Percentiles rank a stretch among this genome's conserved stretches.
Evolutionary conservation across 2,888 invertebrate species (phyloP).

Genomic region (Tenthredo notha): DNA sequence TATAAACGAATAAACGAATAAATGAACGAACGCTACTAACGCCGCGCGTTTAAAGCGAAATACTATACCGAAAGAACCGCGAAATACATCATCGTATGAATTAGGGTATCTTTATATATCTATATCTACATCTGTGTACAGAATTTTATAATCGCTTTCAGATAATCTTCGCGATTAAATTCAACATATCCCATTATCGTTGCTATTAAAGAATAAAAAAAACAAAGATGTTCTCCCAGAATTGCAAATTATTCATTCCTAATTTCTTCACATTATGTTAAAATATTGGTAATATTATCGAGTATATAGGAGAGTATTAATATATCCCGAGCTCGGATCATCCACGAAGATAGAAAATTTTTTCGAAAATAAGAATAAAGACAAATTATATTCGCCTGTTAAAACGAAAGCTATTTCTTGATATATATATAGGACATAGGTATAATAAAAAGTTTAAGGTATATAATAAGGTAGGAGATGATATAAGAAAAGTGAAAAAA

Average conservation of each 20-base stretch:
- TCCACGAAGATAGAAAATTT: no score
- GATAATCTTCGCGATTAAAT: neutral
- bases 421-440: neutral
- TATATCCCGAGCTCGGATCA: no score
- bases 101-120: neutral
- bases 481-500: neutral
- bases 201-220: no score
- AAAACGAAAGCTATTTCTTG: no score
- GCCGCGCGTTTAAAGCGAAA: neutral
- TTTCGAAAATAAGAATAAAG: no score
- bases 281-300: no score
- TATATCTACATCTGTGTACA: neutral
- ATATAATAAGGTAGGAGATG: neutral
- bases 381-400: no score
- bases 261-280: no score
- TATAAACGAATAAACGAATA: neutral
- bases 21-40: neutral
- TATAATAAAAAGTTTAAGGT: neutral
- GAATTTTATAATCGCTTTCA: neutral
- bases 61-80: neutral
- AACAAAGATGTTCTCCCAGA: no score
- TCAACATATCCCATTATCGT: no score
- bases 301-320: no score
- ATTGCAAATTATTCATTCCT: no score
- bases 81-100: neutral